phyloP scores from a whole-genome alignment of 1,140 invertebrate species.

The Halictus rubicundus region DNA sequence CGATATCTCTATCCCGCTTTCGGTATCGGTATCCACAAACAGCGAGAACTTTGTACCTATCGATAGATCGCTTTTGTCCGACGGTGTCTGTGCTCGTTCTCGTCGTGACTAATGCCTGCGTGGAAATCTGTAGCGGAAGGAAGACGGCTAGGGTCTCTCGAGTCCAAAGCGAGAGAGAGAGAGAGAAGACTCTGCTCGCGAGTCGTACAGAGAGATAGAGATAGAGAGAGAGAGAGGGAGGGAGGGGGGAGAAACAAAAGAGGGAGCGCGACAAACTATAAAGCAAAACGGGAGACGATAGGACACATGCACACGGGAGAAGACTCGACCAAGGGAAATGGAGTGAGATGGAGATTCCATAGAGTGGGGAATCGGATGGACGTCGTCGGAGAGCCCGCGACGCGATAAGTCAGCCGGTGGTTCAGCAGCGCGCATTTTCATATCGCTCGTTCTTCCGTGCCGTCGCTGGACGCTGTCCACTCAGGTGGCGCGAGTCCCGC shows the following conservation, averaged over 20 bases:
- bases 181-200: not conserved
- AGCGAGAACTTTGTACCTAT: slow-evolving; percentile 56
- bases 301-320: not conserved
- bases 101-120: slow-evolving; percentile 34
- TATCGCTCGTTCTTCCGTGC: slow-evolving; percentile 51
- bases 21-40: slow-evolving; percentile 14
- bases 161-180: not conserved
- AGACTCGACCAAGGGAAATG: slow-evolving; percentile 41
- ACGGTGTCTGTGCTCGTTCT: not conserved
- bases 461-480: slow-evolving; percentile 58
- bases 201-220: not conserved
- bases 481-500: slow-evolving; percentile 48
- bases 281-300: slow-evolving; percentile 25
- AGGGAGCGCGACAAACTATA: slow-evolving; percentile 6
- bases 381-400: slow-evolving; percentile 40
- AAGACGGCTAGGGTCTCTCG: not conserved
- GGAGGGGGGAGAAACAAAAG: slow-evolving; percentile 24
- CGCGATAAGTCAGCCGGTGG: slow-evolving; percentile 64
- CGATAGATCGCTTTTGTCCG: slow-evolving; percentile 39
- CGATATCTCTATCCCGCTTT: slow-evolving; percentile 25
- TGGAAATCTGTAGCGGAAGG: slow-evolving; percentile 43
- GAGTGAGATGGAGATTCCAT: slow-evolving; percentile 52
- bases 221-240: slow-evolving; percentile 5
- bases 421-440: slow-evolving; percentile 64
- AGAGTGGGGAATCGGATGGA: slow-evolving; percentile 65